Base-by-base conservation (phyloP, 2,888 invertebrate genomes). In the Tachina grossa region DNA sequence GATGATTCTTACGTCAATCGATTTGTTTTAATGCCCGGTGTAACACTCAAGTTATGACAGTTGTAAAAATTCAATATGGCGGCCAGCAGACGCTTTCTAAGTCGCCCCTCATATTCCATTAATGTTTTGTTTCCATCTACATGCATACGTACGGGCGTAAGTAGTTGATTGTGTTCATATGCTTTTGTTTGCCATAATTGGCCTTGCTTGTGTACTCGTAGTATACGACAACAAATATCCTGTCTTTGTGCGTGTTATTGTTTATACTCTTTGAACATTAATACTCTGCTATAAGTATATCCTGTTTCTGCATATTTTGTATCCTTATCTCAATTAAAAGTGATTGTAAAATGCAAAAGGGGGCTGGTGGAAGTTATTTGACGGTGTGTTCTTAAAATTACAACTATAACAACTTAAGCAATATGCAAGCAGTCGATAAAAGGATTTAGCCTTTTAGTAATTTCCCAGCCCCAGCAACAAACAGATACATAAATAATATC, bases 261-360 rank as follows among this genome's bases (percentile, higher is more conserved):
- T 57, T 16, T 51, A 53, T 66, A 22, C 61, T 61, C 14, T n/a
- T n/a, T n/a, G n/a, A n/a, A n/a, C n/a, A n/a, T n/a, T n/a, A n/a
- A n/a, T n/a, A n/a, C n/a, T 45, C 39, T 2, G 0, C 45, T 43
- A 72, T 31, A 72, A n/a, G n/a, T 57, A 53, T 65, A 53, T 71
- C 59, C 77, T 66, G 66, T 72, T 55, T 79, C 49, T 59, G 16
- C 71, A 68, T 80, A 85, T 76, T 80, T 83, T 66, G 68, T 68
- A 75, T 79, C 71, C 76, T 85, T 85, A 77, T 83, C 79, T 41
- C 79, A 85, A 85, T 85, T 85, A 85, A 83, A 68, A 85, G 49
- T 57, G 22, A 53, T 76, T 66, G 83, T 63, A 76, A 72, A 83
- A 76, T 80, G 65, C 72, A 72, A 76, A 51, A n/a, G n/a, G 57